Percentiles rank a stretch among this genome's conserved stretches.
Conservation (phyloP, 2,888 invertebrate species). For the Stomorhina lunata region DNA sequence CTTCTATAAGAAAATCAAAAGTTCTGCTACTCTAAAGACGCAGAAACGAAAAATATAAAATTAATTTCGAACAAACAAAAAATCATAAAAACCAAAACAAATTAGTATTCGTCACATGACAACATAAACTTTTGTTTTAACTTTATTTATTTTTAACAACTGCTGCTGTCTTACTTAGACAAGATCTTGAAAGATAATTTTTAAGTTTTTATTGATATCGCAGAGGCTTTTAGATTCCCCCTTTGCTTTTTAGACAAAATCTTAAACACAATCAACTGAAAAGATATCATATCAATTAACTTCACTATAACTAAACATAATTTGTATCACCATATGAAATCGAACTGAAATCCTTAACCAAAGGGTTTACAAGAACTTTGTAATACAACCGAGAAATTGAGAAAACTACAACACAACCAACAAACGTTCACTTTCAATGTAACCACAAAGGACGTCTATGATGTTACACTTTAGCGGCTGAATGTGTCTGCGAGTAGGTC, state of each 20-base stretch:
- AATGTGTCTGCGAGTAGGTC: background rate
- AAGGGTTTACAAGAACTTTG: constrained; percentile 15
- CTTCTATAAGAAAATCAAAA: background rate
- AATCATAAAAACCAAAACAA: constrained; percentile 47
- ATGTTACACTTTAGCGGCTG: constrained; percentile 39
- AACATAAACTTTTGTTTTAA: constrained; percentile 25
- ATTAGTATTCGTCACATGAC: constrained; percentile 63
- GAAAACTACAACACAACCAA: background rate
- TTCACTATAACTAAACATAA: background rate
- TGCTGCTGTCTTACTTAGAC: constrained; percentile 17
- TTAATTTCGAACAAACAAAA: constrained; percentile 14
- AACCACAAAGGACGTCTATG: constrained; percentile 42
- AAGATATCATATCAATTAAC: constrained; percentile 25
- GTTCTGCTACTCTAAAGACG: background rate
- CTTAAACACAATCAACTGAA: background rate
- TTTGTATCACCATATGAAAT: constrained; percentile 14
- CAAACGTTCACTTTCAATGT: constrained; percentile 58
- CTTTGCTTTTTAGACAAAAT: background rate
- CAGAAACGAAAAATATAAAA: background rate
- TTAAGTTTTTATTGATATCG: background rate
- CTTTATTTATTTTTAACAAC: constrained; percentile 3
- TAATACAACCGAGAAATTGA: background rate
- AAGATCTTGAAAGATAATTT: constrained; percentile 31
- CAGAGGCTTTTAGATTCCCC: background rate
- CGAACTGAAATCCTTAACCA: constrained; percentile 17